A percentile compares a stretch with the other conserved stretches of the same genome.
These are phyloP conservation scores for Ptilonorhynchus violaceus DNA, from an alignment of 2,113 vertebrate species.

Conservation along the genomic window DNA sequence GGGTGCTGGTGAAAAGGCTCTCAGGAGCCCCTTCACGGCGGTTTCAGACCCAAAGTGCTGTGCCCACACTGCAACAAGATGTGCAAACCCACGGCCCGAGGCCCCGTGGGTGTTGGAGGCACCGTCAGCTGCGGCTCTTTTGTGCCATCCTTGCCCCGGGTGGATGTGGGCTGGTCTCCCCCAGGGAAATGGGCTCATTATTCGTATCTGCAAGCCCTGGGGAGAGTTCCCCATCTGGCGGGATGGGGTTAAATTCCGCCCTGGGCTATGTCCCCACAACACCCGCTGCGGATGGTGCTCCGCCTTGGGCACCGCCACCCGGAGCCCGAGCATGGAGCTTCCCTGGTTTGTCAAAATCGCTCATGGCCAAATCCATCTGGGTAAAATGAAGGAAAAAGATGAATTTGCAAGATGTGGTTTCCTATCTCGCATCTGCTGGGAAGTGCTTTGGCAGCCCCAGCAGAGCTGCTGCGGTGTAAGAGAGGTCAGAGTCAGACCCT, in stretches of 20 bases:
- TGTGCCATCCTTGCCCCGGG: not conserved
- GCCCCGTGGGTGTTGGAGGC: not conserved
- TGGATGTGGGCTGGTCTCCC: not conserved
- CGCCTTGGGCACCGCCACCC: accelerated
- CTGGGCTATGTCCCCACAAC: not conserved
- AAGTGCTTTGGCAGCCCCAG: not conserved
- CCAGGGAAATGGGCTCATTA: not conserved
- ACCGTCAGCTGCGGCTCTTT: not conserved
- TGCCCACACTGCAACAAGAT: accelerated
- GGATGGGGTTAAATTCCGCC: conserved; percentile 8
- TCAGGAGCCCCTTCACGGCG: not conserved
- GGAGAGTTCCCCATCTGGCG: not conserved
- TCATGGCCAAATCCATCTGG: not conserved
- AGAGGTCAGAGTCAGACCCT: not conserved
- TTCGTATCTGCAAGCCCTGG: not conserved
- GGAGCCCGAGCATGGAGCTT: accelerated
- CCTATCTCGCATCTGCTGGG: not conserved
- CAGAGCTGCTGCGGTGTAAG: not conserved
- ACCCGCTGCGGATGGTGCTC: not conserved
- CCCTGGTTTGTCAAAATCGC: not conserved
- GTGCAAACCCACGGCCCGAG: not conserved
- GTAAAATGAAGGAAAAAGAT: not conserved
- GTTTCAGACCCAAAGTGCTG: not conserved
- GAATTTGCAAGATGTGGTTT: accelerated
- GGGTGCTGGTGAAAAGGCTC: not conserved